These are phyloP conservation scores for Oedothorax gibbosus DNA, from an alignment of 1,140 invertebrate species.

Conservation along the genomic window DNA sequence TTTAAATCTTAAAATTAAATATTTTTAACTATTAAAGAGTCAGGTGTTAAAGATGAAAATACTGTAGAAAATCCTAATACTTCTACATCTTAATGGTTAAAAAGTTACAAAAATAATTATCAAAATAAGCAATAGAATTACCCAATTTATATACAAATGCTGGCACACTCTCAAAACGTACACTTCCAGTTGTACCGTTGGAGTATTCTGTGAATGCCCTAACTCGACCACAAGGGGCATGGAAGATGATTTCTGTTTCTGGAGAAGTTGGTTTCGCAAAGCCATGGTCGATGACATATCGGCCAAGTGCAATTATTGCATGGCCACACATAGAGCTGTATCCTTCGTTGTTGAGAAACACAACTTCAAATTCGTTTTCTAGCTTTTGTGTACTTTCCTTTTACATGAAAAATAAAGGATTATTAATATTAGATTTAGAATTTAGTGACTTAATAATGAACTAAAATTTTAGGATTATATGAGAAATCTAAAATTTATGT, in stretches of 20 bases:
- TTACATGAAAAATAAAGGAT: no score
- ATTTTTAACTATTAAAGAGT: no score
- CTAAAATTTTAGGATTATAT: no score
- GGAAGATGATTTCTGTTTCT: slow-evolving; percentile 39
- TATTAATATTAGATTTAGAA: no score
- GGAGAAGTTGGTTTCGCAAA: slow-evolving; percentile 31
- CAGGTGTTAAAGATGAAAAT: no score
- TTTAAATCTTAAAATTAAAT: no score
- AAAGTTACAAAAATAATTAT: background rate
- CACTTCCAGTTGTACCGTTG: background rate
- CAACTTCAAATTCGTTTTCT: slow-evolving; percentile 22
- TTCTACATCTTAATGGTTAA: background rate
- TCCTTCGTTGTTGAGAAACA: slow-evolving; percentile 54
- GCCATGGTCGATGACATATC: slow-evolving; percentile 40
- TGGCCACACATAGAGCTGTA: slow-evolving; percentile 58
- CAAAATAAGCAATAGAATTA: background rate
- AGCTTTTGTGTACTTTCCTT: no score
- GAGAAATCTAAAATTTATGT: no score
- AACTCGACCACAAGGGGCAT: slow-evolving; percentile 49
- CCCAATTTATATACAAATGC: slow-evolving; percentile 50
- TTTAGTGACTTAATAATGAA: no score
- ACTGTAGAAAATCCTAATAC: background rate
- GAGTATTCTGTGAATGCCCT: slow-evolving; percentile 34
- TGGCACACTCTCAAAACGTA: slow-evolving; percentile 52
- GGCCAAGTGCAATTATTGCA: slow-evolving; percentile 52